phyloP scores from a whole-genome alignment of 2,113 vertebrate species.

The Lophura nycthemera region DNA sequence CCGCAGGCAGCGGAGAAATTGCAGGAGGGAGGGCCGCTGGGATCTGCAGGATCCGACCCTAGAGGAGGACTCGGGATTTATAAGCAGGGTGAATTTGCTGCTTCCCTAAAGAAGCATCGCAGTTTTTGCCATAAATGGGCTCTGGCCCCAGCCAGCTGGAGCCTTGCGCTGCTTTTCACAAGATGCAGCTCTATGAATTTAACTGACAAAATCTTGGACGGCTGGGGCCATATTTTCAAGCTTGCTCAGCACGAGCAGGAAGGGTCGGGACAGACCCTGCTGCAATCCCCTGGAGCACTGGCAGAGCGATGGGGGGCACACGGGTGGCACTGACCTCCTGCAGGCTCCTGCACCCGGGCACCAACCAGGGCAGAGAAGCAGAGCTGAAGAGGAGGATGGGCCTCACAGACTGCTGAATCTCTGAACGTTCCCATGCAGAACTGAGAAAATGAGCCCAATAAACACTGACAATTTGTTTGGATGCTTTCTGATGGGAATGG shows the following conservation, averaged over 20 bases:
- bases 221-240: background rate
- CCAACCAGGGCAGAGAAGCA: accelerated
- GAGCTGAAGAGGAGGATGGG: background rate
- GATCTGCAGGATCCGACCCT: background rate
- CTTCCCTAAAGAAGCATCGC: background rate
- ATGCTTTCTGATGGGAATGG: background rate
- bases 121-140: conserved; percentile 45
- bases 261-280: background rate
- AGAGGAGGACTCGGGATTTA: background rate
- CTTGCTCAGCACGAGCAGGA: conserved; percentile 21
- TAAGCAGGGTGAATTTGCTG: background rate
- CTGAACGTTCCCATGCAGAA: background rate
- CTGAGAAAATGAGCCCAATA: background rate
- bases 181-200: background rate
- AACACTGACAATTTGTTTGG: background rate
- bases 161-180: background rate
- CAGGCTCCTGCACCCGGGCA: accelerated
- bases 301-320: background rate
- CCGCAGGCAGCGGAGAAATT: accelerated
- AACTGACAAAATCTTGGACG: conserved; percentile 16
- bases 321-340: background rate
- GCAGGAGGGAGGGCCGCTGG: background rate
- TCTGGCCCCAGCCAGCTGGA: background rate
- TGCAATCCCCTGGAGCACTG: background rate
- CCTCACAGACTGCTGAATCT: background rate